Evolutionary conservation across 2,888 invertebrate genomes (phyloP).

Genomic region (Heliconius aoede): DNA sequence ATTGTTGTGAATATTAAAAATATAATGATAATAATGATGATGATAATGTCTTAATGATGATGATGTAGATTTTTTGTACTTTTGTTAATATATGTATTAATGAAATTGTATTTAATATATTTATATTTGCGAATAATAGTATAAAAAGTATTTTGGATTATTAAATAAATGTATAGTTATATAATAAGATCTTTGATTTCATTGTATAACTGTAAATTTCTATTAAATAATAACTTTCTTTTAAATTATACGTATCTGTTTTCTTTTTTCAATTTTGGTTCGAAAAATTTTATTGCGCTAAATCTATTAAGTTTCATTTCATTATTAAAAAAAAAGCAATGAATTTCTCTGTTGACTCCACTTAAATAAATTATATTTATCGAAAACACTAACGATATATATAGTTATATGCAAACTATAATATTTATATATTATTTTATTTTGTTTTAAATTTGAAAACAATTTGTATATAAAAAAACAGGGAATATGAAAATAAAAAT

Average conservation of each 20-base stretch:
- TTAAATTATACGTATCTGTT: neutral
- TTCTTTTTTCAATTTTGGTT: neutral
- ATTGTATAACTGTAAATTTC: too few relatives aligned
- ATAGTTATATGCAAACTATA: neutral
- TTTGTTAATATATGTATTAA: neutral
- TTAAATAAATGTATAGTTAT: too few relatives aligned
- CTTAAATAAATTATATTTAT: neutral
- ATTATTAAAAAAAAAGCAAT: neutral
- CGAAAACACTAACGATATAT: neutral
- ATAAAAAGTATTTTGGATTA: neutral
- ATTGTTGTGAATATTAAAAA: neutral
- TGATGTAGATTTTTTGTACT: neutral
- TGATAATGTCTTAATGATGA: neutral
- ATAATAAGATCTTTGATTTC: too few relatives aligned
- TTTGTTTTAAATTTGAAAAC: neutral
- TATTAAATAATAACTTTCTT: too few relatives aligned
- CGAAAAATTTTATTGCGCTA: neutral
- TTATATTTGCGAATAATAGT: neutral
- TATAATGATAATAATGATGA: neutral
- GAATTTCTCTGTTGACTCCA: neutral
- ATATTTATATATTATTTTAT: neutral
- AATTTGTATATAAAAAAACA: neutral
- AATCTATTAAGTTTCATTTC: neutral
- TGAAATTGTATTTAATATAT: neutral
- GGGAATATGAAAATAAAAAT: neutral